phyloP scores from a whole-genome alignment of 2,888 invertebrate species.

The Rugalucina vietnamica region DNA sequence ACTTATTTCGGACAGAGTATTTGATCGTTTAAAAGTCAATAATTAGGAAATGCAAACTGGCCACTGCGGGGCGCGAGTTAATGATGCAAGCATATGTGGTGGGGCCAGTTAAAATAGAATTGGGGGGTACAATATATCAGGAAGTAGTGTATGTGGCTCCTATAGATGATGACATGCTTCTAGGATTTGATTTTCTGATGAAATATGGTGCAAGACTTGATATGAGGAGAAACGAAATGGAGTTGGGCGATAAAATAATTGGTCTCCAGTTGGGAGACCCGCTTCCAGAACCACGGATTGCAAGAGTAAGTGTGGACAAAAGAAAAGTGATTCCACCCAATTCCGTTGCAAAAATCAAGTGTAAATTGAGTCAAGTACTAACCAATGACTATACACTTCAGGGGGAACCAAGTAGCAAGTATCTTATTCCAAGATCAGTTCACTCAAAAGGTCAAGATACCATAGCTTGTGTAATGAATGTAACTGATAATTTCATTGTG shows the following conservation, averaged over 20 bases:
- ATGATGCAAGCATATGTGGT: neutral
- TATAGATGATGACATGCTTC: constrained; percentile 15
- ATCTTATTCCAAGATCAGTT: too few relatives aligned
- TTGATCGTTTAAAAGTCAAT: neutral
- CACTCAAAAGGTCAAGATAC: too few relatives aligned
- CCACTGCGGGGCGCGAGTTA: neutral
- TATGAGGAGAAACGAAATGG: neutral
- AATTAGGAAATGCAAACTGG: neutral
- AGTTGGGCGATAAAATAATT: neutral
- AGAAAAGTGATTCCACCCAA: neutral
- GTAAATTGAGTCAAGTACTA: neutral
- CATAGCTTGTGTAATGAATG: too few relatives aligned
- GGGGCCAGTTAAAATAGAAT: neutral
- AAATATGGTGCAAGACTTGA: neutral
- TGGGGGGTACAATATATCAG: neutral
- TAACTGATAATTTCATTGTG: too few relatives aligned
- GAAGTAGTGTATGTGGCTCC: constrained; percentile 13
- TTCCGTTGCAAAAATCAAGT: neutral
- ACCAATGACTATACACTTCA: too few relatives aligned
- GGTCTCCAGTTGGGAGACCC: neutral
- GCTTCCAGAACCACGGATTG: neutral
- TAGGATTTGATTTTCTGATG: constrained; percentile 13
- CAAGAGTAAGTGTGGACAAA: neutral
- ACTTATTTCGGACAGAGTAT: neutral
- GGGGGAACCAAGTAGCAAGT: too few relatives aligned